A percentile compares a stretch with the other conserved stretches of the same genome.
phyloP scores from a whole-genome alignment of 2,888 invertebrate genomes.

The Caenorhabditis afra region DNA sequence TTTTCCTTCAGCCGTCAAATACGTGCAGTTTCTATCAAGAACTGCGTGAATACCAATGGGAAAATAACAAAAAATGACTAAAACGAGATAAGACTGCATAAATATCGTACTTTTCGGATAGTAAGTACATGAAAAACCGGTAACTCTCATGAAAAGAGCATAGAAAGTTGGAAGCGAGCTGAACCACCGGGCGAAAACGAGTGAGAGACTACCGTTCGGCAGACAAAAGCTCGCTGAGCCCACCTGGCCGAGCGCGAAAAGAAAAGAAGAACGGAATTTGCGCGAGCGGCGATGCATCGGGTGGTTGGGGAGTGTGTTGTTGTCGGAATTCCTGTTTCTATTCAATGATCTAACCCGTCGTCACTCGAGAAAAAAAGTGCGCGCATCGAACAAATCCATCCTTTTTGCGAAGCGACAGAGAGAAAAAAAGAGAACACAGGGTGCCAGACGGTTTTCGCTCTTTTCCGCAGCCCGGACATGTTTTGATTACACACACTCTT shows the following conservation, averaged over 20 bases:
- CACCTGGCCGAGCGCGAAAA: constrained; percentile 1
- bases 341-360: constrained; percentile 40
- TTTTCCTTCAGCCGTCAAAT: constrained; percentile 23
- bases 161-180: constrained; percentile 21
- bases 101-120: constrained; percentile 10
- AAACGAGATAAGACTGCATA: constrained; percentile 35
- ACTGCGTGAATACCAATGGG: constrained; percentile 11
- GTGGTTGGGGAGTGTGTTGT: too few species aligned
- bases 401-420: too few species aligned
- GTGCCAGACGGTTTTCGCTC: constrained; percentile 39
- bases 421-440: not conserved
- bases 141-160: constrained; percentile 37
- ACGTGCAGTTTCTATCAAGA: constrained; percentile 48
- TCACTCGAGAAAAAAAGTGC: constrained; percentile 20
- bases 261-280: constrained; percentile 20
- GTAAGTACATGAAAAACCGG: constrained; percentile 17
- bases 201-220: constrained; percentile 37
- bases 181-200: constrained; percentile 29
- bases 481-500: not conserved
- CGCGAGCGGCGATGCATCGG: constrained; percentile 9
- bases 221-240: constrained; percentile 27
- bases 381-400: constrained; percentile 20
- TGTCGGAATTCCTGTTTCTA: constrained; percentile 39
- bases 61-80: constrained; percentile 29
- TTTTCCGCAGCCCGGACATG: not conserved